Base-by-base conservation (phyloP, 1,140 invertebrate genomes). In the Tetramorium alpestre region DNA sequence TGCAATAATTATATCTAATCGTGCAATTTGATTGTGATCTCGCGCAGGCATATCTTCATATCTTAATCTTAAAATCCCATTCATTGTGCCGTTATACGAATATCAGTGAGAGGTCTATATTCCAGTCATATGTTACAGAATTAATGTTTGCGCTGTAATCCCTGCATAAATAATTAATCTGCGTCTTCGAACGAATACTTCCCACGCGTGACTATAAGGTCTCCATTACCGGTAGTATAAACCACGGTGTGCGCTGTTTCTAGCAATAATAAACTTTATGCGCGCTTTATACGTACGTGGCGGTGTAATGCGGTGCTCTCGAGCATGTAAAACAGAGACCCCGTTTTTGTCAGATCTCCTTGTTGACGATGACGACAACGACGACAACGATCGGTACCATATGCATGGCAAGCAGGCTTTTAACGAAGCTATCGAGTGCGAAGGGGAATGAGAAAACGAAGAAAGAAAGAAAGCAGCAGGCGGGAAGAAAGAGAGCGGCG, bases 341-440 rank as follows among this genome's bases (percentile, higher is more conserved):
- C 47, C 13, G 89, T 90, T 88, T 90, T 88, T 90, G 72, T 72
- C 64, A 4, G 8, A 7, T 49, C 76, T 88, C 76, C 89, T 90
- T 88, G 89, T n/a, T 41, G 38, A 25, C 56, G 67, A 82, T 25
- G 44, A 51, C 22, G 73, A 58, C 38, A 54, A 56, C 33, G 33
- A 33, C 33, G 33, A 33, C 33, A 44, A 44, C 62, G 81, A 82
- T 77, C 13, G 77, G 87, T 85, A 44, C 89, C 90, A 91, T 86
- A 64, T 90, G 89, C 51, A 87, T 16, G 70, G 25, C 82, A 73
- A 88, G 72, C 44, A n/a, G 58, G 90, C 85, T 87, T 81, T 76
- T 67, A 85, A 85, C 87, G 75, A 60, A 76, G 65, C 33, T 28
- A 84, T 84, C 80, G 80, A 90, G 85, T 87, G 85, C 69, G 49